Base-by-base conservation (phyloP, 53 echinoderm and acorn worm species). In the Temnopleurus reevesii region DNA sequence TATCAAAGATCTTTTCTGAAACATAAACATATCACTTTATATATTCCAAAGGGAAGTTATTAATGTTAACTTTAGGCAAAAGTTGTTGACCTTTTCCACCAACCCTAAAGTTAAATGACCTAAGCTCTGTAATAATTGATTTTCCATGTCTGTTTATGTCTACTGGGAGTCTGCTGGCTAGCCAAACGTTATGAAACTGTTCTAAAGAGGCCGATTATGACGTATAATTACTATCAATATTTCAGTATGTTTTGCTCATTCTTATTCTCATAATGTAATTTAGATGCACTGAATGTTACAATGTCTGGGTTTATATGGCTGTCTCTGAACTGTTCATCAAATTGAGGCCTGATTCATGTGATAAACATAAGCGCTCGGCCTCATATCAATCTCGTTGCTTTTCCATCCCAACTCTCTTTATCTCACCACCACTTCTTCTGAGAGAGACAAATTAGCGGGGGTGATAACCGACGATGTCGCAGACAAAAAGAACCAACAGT, bases 381-480 rank as follows among this genome's bases (percentile, higher is more conserved):
- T 65, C 13, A 29, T 65, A 36, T 36, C 36, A 36, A 38, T n/a
- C 65, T 65, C 65, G 38, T 65, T 36, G 41, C 36, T 21, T 41
- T 71, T 63, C 63, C 33, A 5, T 71, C 71, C 43, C n/a, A 41
- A n/a, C n/a, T n/a, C n/a, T n/a, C n/a, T n/a, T n/a, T n/a, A 24
- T 41, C n/a, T 34, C 38, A 41, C n/a, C n/a, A 31, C 4, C 18
- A 31, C 15, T 63, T 30, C 71, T 1, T 41, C 3, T 41, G 71
- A 71, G 71, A 28, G 79, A 28, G 17, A 27, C 79, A 79, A 79
- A 55, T 56, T 83, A 83, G 6, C 33, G 41, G 55, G 54, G 38
- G 83, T 53, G 30, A 83, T 83, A 83, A 83, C 30, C 56, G 24
- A 35, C 36, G 83, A 56, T 34, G 83, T 38, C 38, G 31, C n/a